phyloP scores from a whole-genome alignment of 2,888 invertebrate species.

The Mesorhabditis spiculigera region DNA sequence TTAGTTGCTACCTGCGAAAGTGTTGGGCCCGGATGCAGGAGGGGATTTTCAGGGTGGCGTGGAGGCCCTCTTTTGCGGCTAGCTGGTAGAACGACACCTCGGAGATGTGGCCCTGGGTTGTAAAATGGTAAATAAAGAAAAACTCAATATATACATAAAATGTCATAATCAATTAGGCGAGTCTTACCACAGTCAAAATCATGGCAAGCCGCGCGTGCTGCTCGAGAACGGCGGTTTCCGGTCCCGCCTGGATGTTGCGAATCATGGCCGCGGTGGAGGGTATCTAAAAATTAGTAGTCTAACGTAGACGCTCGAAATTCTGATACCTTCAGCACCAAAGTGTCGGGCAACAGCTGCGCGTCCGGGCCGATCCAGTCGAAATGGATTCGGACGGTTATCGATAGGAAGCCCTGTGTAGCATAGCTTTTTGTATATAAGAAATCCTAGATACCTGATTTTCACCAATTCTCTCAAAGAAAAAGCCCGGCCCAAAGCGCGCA shows the following conservation, averaged over 20 bases:
- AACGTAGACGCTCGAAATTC: not conserved
- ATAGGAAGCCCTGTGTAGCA: not conserved
- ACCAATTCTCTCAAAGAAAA: not conserved
- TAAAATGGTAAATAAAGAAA: not conserved
- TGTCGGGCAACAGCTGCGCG: slow-evolving; percentile 2
- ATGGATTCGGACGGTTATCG: not conserved
- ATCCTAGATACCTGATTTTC: not conserved
- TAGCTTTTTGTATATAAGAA: too few relatives aligned
- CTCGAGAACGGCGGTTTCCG: not conserved
- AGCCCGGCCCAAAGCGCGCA: not conserved
- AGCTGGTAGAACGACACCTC: not conserved
- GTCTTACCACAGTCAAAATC: not conserved
- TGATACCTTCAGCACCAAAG: not conserved
- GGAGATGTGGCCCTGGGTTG: slow-evolving; percentile 6
- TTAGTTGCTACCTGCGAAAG: not conserved
- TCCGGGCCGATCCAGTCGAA: not conserved
- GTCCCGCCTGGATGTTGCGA: not conserved
- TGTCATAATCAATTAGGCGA: not conserved
- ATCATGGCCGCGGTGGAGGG: not conserved
- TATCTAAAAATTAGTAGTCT: not conserved
- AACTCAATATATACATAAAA: not conserved
- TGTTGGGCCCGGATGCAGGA: not conserved
- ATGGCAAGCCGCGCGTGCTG: slow-evolving; percentile 3
- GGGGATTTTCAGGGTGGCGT: not conserved
- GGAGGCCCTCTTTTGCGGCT: not conserved